Base-by-base conservation (phyloP, 2,797 vertebrate genomes). In the Xiphophorus birchmanni region DNA sequence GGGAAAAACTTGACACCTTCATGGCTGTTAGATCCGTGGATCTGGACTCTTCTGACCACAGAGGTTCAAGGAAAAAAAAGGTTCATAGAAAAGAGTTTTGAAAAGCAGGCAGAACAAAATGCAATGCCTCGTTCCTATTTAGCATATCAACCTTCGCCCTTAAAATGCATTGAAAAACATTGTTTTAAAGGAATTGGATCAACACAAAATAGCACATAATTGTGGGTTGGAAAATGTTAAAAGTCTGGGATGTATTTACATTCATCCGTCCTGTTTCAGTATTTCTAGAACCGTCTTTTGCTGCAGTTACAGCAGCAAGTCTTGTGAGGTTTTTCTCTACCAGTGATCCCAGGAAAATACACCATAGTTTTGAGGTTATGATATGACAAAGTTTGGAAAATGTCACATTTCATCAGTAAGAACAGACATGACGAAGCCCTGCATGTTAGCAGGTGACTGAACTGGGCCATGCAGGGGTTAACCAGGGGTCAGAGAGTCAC, bases 401-500 rank as follows among this genome's bases (percentile, higher is more conserved):
- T 78, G 79, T 35, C 11, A 82, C 86, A 77, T 87, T 85, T 88
- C 80, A 79, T 88, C 50, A 10, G 50, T 54, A 10, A 9, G 50
- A 26, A 78, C 73, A 45, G 69, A 48, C 35, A 67, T 48, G 80
- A 84, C 84, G 84, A 80, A 87, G 80, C 82, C 45, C 80, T 35
- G 58, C 78, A 80, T 82, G 75, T 3, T 52, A 80, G 80, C 85
- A 87, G 13, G 84, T 90, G 89, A 91, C 82, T 17, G 2, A 11
- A 3, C 60, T 73, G 85, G 81, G 50, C 75, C 84, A 83, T 81
- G 75, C 2, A 0, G 18, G 74, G 91, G 86, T 91, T 83, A 84
- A 54, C 72, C 13, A 67, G 69, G 80, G 80, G 86, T 91, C 89
- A 88, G 69, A 75, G 84, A 93, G 91, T 87, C 84, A 69, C 54